Evolutionary conservation across 2,797 vertebrate genomes (phyloP).

Genomic region (Tiaroga cobitis): DNA sequence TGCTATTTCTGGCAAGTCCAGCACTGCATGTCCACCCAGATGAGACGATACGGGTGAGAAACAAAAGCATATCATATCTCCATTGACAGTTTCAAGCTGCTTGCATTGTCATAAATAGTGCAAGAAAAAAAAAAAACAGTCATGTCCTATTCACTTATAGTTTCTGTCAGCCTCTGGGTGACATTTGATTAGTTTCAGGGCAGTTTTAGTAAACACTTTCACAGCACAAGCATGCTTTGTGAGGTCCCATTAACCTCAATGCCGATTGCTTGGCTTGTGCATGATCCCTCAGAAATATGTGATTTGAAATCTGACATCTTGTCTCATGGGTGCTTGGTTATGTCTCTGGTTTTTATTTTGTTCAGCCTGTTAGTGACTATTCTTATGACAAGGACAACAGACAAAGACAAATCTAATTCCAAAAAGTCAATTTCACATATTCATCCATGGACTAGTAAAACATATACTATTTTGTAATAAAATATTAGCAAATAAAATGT

Average conservation of each 20-base stretch:
- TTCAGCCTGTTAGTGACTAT: not conserved
- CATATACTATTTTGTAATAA: not conserved
- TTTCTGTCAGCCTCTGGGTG: conserved; percentile 19
- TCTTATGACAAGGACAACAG: not conserved
- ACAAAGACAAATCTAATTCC: not conserved
- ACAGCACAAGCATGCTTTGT: not conserved
- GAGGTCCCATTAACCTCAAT: not conserved
- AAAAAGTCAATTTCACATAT: not conserved
- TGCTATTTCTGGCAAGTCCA: conserved; percentile 26
- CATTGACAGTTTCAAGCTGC: conserved; percentile 12
- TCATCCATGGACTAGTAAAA: not conserved
- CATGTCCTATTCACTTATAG: conserved; percentile 18
- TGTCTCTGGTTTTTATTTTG: not conserved
- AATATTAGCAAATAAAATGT: no score
- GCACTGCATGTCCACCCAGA: conserved; percentile 12
- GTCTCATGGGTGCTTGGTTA: not conserved
- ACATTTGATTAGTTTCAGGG: conserved; percentile 14
- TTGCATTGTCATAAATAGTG: conserved; percentile 32
- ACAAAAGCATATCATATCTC: conserved; percentile 9
- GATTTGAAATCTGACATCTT: conserved; percentile 2
- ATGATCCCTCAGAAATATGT: not conserved
- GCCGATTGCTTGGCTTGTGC: not conserved
- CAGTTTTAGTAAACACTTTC: not conserved
- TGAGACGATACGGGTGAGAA: not conserved
- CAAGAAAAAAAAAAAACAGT: not conserved